phyloP scores from a whole-genome alignment of 2,113 vertebrate species.

The Laticauda laticaudata region DNA sequence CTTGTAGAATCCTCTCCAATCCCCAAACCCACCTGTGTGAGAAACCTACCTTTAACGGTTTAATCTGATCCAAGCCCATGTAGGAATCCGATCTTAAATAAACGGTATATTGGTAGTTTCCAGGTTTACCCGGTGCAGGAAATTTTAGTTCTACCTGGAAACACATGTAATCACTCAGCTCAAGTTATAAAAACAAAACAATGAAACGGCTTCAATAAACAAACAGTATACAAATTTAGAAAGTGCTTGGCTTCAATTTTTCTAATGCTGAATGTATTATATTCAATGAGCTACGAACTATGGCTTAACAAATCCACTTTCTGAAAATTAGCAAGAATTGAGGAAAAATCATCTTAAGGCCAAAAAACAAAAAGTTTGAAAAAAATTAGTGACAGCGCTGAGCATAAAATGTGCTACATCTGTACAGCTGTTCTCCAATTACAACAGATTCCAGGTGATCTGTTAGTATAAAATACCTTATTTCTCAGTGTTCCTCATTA shows the following conservation, averaged over 20 bases:
- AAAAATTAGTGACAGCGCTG: background rate
- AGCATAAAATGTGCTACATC: background rate
- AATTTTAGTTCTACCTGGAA: conserved; percentile 97
- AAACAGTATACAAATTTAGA: background rate
- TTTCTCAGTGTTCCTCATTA: conserved; percentile 18
- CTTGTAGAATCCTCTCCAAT: background rate
- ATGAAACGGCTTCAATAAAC: background rate
- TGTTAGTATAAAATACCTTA: background rate
- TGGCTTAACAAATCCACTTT: background rate
- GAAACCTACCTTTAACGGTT: conserved; percentile 88
- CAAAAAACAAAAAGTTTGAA: background rate
- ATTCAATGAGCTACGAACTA: background rate
- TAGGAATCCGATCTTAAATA: conserved; percentile 95
- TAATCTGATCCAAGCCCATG: conserved; percentile 95
- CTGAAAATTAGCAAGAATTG: background rate
- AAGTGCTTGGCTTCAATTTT: background rate
- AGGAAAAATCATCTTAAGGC: background rate
- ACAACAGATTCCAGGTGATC: background rate
- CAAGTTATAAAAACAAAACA: background rate
- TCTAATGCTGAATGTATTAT: background rate
- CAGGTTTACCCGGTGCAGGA: conserved; percentile 94
- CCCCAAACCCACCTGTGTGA: background rate
- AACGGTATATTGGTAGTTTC: conserved; percentile 97
- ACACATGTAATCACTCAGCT: conserved; percentile 42
- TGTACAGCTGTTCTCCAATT: background rate